Evolutionary conservation across 2,113 vertebrate genomes (phyloP).

Genomic region (Cyprinodon variegatus): DNA sequence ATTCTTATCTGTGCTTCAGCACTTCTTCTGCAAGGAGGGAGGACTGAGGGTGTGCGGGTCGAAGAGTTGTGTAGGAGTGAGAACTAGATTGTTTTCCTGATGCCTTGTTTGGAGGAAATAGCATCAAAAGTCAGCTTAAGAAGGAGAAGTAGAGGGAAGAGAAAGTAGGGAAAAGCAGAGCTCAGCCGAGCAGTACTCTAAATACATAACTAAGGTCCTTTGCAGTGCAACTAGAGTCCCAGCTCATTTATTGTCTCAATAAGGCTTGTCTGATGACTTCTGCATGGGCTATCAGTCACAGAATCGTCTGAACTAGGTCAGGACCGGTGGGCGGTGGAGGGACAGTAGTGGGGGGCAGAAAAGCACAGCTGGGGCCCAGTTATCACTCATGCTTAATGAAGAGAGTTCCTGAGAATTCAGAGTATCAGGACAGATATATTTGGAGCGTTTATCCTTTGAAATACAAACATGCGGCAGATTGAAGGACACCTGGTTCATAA

Average conservation of each 20-base stretch:
- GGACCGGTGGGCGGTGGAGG: slow-evolving; percentile 63
- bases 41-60: slow-evolving; percentile 15
- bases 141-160: slow-evolving; percentile 6
- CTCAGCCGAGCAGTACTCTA: slow-evolving; percentile 67
- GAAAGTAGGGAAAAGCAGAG: slow-evolving; percentile 8
- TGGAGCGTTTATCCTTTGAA: slow-evolving; percentile 61
- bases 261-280: slow-evolving; percentile 74
- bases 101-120: slow-evolving; percentile 49
- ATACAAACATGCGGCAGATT: slow-evolving; percentile 45
- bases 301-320: slow-evolving; percentile 78
- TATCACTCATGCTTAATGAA: slow-evolving; percentile 70
- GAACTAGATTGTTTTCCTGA: slow-evolving; percentile 56
- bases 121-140: slow-evolving; percentile 47
- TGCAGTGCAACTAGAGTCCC: slow-evolving; percentile 54
- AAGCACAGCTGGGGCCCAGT: slow-evolving; percentile 70
- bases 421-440: slow-evolving; percentile 57
- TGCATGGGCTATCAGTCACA: slow-evolving; percentile 78
- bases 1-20: slow-evolving; percentile 69
- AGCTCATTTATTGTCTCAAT: slow-evolving; percentile 81
- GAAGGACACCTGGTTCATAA: slow-evolving; percentile 51
- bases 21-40: slow-evolving; percentile 49
- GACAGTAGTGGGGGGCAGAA: slow-evolving; percentile 32
- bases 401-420: slow-evolving; percentile 61
- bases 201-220: slow-evolving; percentile 78
- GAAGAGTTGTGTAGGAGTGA: slow-evolving; percentile 40